Base-by-base conservation (phyloP, 1,140 invertebrate genomes). In the Drosophila bipectinata region DNA sequence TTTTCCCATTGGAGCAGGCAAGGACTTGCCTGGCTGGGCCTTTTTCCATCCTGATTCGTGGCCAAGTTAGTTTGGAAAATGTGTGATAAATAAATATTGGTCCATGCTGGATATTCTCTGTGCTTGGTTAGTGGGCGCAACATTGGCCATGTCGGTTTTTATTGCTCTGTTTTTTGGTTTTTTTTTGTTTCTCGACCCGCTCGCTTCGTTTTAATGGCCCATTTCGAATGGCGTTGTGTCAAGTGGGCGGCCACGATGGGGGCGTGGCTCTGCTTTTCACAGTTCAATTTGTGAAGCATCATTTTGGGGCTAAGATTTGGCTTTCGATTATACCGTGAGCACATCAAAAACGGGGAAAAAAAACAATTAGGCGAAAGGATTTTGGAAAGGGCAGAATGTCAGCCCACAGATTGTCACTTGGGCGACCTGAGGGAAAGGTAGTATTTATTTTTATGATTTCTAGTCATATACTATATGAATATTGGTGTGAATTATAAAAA, bases 201-300 rank as follows among this genome's bases (percentile, higher is more conserved):
- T 85, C 61, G 78, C 77, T 88, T 62, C 69, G 79, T 79, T 87
- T 85, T 85, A 85, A 85, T 85, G 82, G 82, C 78, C 83, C 82
- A 88, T 88, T 85, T 78, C 82, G 54, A 87, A 85, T 85, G 80
- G 78, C 79, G 80, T 68, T 84, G 80, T 77, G 61, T 83, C 72
- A 74, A 57, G 53, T 78, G 75, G 76, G 60, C 75, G 68, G 62
- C 59, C 53, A 34, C 56, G 34, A 39, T 18, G 49, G 63, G 68
- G 67, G 82, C 67, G 83, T 80, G 83, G 74, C 62, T 58, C 55
- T 55, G 77, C 72, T 73, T 67, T 79, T 62, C 60, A 77, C 81
- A 74, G 77, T 84, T 80, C 77, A 87, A 85, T 85, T 85, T 85
- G 81, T 85, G 77, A 79, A 77, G 81, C 81, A 87, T 85, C 81